These are phyloP conservation scores for Drosophila putrida DNA, from an alignment of 2,888 invertebrate genomes.

Conservation along the genomic window DNA sequence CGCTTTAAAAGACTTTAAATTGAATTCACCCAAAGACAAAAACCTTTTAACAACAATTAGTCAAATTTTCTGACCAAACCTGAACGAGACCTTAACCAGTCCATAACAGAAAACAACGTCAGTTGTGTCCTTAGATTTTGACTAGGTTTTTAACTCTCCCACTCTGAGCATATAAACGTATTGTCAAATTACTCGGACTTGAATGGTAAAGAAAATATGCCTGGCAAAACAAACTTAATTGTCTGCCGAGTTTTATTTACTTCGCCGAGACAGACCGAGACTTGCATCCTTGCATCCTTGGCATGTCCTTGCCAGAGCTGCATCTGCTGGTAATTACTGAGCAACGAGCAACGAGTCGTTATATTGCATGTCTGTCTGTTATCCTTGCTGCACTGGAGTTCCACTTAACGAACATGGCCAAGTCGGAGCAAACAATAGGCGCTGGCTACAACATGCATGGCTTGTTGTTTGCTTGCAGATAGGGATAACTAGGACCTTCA, in stretches of 20 bases:
- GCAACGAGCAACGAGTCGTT: constrained; percentile 54
- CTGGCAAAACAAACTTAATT: constrained; percentile 74
- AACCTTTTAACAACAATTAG: constrained; percentile 59
- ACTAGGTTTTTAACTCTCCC: neutral
- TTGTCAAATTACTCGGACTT: constrained; percentile 52
- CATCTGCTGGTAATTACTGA: constrained; percentile 72
- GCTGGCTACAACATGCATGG: constrained; percentile 44
- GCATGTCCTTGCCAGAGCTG: constrained; percentile 61
- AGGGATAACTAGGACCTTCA: constrained; percentile 43
- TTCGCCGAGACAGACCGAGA: constrained; percentile 44
- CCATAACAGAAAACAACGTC: constrained; percentile 3
- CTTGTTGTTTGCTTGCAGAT: constrained; percentile 46
- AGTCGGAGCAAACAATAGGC: constrained; percentile 75
- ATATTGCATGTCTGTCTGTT: constrained; percentile 22
- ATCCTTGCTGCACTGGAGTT: constrained; percentile 38
- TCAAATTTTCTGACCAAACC: constrained; percentile 36
- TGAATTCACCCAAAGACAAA: constrained; percentile 25
- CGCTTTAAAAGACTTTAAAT: constrained; percentile 15
- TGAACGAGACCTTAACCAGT: constrained; percentile 22
- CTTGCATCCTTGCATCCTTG: constrained; percentile 56
- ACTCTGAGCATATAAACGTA: constrained; percentile 20
- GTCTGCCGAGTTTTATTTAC: constrained; percentile 77
- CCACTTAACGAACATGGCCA: constrained; percentile 75
- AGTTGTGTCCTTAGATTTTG: neutral
- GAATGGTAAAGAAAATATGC: constrained; percentile 62